These are phyloP conservation scores for Bungarus multicinctus DNA, from an alignment of 2,113 vertebrate genomes.

Conservation along the genomic window DNA sequence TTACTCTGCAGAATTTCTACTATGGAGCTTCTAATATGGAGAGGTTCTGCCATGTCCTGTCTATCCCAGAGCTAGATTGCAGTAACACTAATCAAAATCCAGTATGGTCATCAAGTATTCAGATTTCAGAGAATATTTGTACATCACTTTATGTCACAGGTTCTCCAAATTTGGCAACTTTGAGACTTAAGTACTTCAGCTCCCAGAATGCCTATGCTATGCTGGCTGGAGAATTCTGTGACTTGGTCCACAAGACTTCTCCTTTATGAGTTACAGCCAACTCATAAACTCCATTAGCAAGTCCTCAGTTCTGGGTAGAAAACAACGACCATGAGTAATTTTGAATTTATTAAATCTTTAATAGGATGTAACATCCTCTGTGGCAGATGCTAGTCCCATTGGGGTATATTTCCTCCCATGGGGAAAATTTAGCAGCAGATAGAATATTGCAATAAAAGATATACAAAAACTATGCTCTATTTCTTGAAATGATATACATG, in stretches of 20 bases:
- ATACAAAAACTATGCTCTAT: background rate
- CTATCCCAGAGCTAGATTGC: background rate
- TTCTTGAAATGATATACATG: background rate
- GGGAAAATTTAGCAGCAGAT: background rate
- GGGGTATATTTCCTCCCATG: background rate
- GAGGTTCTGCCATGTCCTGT: background rate
- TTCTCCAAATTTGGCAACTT: background rate
- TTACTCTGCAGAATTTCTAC: background rate
- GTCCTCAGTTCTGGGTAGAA: background rate
- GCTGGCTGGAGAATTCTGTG: background rate
- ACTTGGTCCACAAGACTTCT: background rate
- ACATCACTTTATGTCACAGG: background rate
- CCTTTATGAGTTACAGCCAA: background rate
- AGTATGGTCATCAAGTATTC: background rate
- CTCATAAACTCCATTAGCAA: background rate
- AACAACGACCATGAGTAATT: background rate
- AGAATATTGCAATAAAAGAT: background rate
- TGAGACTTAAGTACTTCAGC: background rate
- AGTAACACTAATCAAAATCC: background rate
- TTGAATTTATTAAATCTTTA: background rate
- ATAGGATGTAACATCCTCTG: background rate
- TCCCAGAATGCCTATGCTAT: background rate
- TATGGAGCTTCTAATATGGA: background rate
- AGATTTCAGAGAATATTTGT: background rate
- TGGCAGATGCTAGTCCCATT: background rate